Base-by-base conservation (phyloP, 2,113 vertebrate species). In the Anoura caudifer region DNA sequence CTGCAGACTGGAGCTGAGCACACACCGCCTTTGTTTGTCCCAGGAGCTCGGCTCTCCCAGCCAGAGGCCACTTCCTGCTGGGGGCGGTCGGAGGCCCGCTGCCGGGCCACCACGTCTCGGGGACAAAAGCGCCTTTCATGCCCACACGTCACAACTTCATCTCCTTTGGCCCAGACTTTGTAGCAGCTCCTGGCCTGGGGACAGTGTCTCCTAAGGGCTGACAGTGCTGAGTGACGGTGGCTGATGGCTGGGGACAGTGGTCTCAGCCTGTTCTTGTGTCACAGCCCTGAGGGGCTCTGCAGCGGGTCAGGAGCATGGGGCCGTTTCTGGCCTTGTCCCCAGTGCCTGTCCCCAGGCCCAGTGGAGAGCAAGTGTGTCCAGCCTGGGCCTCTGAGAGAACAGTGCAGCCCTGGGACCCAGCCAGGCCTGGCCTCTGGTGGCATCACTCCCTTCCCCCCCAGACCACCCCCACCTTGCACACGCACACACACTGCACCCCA, bases 111-210 rank as follows among this genome's bases (percentile, higher is more conserved):
- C 87, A 73, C 83, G 90, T 97, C 96, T 97, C 95, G 82, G 82
- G 95, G 98, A 98, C 98, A 98, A 98, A 98, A 98, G 95, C 98
- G 95, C 97, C 97, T 99, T 99, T 99, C 98, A 98, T 97, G 90
- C 82, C 98, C 97, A 98, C 72, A 5, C 87, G 91, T 93, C 97
- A 95, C 97, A 96, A 92, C 87, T 97, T 98, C 92, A 95, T 98
- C 90, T 97, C 92, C 93, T 97, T 92, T 92, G 89, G 93, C 72
- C 63, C 33, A 1, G 36, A 4, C 1, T 7, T 5, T 0, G 1
- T 0, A 28, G 41, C 45, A n/a, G 54, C 28, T 36, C 84, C 13
- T 3, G 75, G 24, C 16, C 45, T 4, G 19, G 56, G 11, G 43
- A 67, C 16, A 43, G 15, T 0, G 0, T 5, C 41, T n/a, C 5